Evolutionary conservation across 64 coral and sea anemone species (phyloP).

Genomic region (Cladopsammia gracilis): DNA sequence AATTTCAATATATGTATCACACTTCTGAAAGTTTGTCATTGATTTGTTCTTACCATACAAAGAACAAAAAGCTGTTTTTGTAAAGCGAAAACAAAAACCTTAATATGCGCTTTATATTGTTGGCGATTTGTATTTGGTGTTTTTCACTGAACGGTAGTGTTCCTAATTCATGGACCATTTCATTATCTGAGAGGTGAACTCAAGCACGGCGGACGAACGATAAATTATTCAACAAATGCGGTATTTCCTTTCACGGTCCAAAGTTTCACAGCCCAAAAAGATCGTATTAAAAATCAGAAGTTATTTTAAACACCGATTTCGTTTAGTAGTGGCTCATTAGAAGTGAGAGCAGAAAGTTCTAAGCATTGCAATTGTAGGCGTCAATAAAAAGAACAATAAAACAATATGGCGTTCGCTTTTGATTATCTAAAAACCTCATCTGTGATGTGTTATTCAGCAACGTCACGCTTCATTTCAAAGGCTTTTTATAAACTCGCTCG

Average conservation of each 20-base stretch:
- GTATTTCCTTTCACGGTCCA: background rate
- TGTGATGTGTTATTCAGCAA: background rate
- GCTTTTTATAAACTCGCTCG: background rate
- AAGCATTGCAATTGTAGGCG: background rate
- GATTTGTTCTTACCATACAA: background rate
- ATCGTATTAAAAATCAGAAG: background rate
- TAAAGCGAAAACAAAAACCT: background rate
- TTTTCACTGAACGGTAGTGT: background rate
- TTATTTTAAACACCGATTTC: background rate
- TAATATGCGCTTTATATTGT: background rate
- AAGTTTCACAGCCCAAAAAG: background rate
- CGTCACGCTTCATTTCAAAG: slow-evolving; percentile 18
- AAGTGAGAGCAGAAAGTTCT: background rate
- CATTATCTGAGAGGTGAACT: background rate
- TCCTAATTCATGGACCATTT: background rate
- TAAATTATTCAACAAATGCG: slow-evolving; percentile 46
- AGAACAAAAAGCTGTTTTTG: background rate
- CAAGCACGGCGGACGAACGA: background rate
- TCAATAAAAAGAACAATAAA: slow-evolving; percentile 11
- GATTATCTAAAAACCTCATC: slow-evolving; percentile 2
- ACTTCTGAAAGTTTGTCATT: background rate
- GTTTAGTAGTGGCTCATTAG: background rate
- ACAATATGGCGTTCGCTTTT: slow-evolving; percentile 11
- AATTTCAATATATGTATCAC: background rate
- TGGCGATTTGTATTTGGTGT: background rate